phyloP scores from a whole-genome alignment of 2,888 invertebrate genomes.

The Ormyrus nitidulus region DNA sequence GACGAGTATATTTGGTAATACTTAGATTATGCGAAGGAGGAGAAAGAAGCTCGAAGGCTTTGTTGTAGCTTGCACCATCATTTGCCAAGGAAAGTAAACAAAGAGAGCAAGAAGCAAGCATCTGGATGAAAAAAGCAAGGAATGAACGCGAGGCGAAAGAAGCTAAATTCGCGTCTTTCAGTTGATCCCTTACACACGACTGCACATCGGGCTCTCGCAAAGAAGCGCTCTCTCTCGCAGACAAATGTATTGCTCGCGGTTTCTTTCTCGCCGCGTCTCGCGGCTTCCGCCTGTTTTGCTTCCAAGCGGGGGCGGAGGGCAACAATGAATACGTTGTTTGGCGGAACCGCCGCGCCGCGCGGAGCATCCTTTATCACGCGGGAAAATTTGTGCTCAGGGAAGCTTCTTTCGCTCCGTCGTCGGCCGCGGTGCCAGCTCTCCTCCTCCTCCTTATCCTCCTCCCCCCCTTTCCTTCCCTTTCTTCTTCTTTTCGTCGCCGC shows the following conservation, averaged over 20 bases:
- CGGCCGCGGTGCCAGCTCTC: too few species aligned
- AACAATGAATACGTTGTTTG: slow-evolving; percentile 53
- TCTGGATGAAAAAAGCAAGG: background rate
- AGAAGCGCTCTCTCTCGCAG: slow-evolving; percentile 21
- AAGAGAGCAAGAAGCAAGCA: background rate
- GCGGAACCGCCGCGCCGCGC: slow-evolving; percentile 23
- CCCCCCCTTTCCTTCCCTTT: too few species aligned
- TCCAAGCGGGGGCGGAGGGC: background rate
- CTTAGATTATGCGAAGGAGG: too few species aligned
- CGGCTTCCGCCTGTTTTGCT: slow-evolving; percentile 48
- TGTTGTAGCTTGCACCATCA: background rate
- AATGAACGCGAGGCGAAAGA: background rate
- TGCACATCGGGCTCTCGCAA: background rate
- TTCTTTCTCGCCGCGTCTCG: slow-evolving; percentile 34
- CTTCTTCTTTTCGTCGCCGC: too few species aligned
- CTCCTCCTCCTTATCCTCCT: too few species aligned
- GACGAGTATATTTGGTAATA: background rate
- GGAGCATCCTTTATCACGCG: slow-evolving; percentile 41
- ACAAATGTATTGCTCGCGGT: slow-evolving; percentile 52
- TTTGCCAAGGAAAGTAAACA: too few species aligned
- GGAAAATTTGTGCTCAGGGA: slow-evolving; percentile 18
- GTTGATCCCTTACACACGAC: too few species aligned
- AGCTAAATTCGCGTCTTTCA: background rate
- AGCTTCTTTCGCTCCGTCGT: background rate
- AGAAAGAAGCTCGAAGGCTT: too few species aligned